Conservation (phyloP, 2,888 invertebrate species). For the Endomychus coccineus region DNA sequence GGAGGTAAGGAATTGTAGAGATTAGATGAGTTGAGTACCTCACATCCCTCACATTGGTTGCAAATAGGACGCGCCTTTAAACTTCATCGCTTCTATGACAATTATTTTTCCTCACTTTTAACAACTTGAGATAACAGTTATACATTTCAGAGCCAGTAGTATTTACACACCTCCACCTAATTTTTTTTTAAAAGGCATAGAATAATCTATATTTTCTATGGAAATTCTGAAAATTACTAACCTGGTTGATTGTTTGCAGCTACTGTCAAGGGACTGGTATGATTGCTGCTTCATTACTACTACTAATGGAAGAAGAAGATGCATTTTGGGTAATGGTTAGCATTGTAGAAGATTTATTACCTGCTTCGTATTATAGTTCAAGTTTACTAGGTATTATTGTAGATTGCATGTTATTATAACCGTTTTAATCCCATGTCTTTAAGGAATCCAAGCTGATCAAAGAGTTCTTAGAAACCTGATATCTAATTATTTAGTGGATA, state of each 20-base stretch:
- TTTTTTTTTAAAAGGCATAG: slow-evolving; percentile 11
- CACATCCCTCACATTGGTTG: too few species aligned
- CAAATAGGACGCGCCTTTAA: too few species aligned
- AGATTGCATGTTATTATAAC: neutral
- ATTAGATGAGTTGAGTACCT: too few species aligned
- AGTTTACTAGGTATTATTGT: slow-evolving; percentile 63
- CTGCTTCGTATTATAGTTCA: slow-evolving; percentile 94
- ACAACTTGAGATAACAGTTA: too few species aligned
- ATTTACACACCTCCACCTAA: neutral
- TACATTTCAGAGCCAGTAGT: neutral
- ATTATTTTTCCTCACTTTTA: too few species aligned
- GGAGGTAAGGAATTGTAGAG: too few species aligned
- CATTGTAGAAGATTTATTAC: slow-evolving; percentile 95
- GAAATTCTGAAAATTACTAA: slow-evolving; percentile 6
- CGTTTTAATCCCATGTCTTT: slow-evolving; percentile 17
- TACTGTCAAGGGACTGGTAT: slow-evolving; percentile 84
- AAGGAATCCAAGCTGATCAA: slow-evolving; percentile 90
- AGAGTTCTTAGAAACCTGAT: slow-evolving; percentile 89
- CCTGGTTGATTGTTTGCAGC: slow-evolving; percentile 32
- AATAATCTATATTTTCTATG: slow-evolving; percentile 1
- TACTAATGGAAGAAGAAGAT: slow-evolving; percentile 96
- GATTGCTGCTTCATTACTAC: slow-evolving; percentile 85
- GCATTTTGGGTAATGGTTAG: slow-evolving; percentile 99
- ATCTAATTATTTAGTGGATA: slow-evolving; percentile 79
- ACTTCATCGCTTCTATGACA: too few species aligned